Evolutionary conservation across 2,797 vertebrate genomes (phyloP).

Genomic region (Hipposideros larvatus): DNA sequence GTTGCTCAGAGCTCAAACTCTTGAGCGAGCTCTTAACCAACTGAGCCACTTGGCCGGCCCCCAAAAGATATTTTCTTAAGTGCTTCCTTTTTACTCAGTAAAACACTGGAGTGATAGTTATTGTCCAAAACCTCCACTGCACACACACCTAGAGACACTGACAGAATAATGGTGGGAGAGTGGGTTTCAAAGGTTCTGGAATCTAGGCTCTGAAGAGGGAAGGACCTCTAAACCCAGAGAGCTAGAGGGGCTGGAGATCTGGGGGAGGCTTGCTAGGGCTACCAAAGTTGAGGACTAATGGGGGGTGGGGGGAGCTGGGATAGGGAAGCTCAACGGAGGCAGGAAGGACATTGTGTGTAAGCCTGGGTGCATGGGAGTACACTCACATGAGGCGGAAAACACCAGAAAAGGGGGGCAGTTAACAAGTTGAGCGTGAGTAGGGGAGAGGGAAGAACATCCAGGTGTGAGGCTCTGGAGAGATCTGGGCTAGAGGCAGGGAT

Average conservation of each 20-base stretch:
- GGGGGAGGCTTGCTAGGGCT: neutral
- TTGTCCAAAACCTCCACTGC: neutral
- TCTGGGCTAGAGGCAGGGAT: neutral
- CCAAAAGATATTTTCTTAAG: neutral
- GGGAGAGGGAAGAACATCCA: neutral
- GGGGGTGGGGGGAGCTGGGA: neutral
- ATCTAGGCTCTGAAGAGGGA: neutral
- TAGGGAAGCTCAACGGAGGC: neutral
- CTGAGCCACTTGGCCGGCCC: no score
- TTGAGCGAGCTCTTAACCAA: no score
- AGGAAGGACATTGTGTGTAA: neutral
- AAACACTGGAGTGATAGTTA: neutral
- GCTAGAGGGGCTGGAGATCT: neutral
- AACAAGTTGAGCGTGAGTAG: neutral
- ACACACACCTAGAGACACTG: neutral
- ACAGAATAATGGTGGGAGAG: neutral
- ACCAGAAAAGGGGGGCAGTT: neutral
- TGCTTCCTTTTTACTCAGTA: neutral
- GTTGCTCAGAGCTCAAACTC: no score
- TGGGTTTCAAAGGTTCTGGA: neutral
- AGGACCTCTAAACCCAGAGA: neutral
- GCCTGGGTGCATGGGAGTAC: neutral
- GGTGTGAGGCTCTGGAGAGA: neutral
- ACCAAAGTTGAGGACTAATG: neutral
- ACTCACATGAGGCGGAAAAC: neutral